A percentile compares a stretch with the other conserved stretches of the same genome.
These are phyloP conservation scores for Magallana angulata DNA, from an alignment of 1,140 invertebrate genomes.

Conservation along the genomic window DNA sequence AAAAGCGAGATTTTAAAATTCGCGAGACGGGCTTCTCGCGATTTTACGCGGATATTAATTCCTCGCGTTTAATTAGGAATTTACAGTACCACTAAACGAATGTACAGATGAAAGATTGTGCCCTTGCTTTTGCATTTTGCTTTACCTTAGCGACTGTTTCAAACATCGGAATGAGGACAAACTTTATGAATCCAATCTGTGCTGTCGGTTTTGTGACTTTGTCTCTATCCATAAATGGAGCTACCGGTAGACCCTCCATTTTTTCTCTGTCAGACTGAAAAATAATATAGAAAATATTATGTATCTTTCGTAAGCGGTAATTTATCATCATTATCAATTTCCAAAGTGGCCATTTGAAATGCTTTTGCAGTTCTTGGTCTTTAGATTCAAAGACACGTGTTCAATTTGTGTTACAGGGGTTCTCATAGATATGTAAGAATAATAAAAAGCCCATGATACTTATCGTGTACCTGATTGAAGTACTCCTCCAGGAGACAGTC, in stretches of 20 bases:
- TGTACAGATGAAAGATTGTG: not conserved
- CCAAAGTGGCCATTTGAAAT: too few species aligned
- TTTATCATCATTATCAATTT: too few species aligned
- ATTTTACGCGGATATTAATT: too few species aligned
- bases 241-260: conserved; percentile 90
- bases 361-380: too few species aligned
- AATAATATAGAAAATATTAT: not conserved
- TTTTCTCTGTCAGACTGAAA: conserved; percentile 90
- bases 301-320: not conserved
- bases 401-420: too few species aligned
- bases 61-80: too few species aligned
- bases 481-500: conserved; percentile 80
- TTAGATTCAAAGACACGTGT: too few species aligned
- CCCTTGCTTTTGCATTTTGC: too few species aligned
- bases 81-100: not conserved
- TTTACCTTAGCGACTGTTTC: conserved; percentile 68
- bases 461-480: conserved; percentile 78
- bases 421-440: too few species aligned
- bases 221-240: conserved; percentile 94
- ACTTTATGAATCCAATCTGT: conserved; percentile 91
- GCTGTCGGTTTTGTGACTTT: conserved; percentile 92
- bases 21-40: too few species aligned
- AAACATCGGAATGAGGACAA: conserved; percentile 86
- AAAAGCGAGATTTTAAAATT: too few species aligned
- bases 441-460: too few species aligned